Base-by-base conservation (phyloP, 23 tunicate genomes). In the Ciona savignyi region DNA sequence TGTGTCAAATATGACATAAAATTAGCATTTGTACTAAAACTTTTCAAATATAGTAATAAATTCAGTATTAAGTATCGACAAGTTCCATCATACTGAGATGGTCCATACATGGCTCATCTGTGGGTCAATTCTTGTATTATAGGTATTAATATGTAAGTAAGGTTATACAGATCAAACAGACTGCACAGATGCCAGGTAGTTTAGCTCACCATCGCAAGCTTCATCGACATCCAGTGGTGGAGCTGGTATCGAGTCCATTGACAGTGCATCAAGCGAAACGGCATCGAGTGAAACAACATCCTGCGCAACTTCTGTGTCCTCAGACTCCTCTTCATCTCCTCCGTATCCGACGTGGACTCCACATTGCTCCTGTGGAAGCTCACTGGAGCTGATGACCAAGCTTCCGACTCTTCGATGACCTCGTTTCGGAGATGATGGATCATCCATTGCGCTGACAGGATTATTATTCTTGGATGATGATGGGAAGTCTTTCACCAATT, bases 231-330 rank as follows among this genome's bases (percentile, higher is more conserved):
- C 56, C 9, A 42, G 11, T 15, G 15, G 9, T 6, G 56, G 56
- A 9, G 56, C 56, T 42, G 56, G 15, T 42, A 15, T 15, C 15
- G 56, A 42, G 15, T 42, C 56, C 21, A 75, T 23, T 6, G 80
- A 4, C 15, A 77, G 15, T 35, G 81, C 81, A 27, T 79, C 83
- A 22, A 79, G 76, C 2, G 76, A 70, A 15, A 79, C 68, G 30
- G 83, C 76, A 70, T 79, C 76, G 4, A 79, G 68, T 1, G 83
- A 79, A 34, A 70, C 83, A 31, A 42, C 83, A 70, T 79, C 83
- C 22, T 67, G 34, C 51, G 83, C 83, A 19, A 79, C 68, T 28
- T 79, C 83, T 2, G 68, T 51, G 27, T 79, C 83, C 29, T 60
- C 76, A 4, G 83, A 79, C 3, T 70, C 69, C 32, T 79, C 76